Evolutionary conservation across 2,888 invertebrate genomes (phyloP).

Genomic region (Hylaea fasciaria): DNA sequence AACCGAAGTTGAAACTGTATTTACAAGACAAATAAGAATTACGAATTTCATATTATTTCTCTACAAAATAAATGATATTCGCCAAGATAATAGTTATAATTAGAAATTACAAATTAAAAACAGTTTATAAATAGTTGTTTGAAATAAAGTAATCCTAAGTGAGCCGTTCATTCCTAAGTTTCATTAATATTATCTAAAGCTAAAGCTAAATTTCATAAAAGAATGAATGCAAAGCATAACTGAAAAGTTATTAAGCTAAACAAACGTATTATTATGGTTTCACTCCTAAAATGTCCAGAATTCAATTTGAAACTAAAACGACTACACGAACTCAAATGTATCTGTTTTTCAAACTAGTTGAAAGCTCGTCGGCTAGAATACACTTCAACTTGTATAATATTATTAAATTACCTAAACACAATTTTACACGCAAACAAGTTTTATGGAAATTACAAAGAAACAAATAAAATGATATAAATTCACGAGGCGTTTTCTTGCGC

Average conservation of each 20-base stretch:
- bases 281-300: constrained; percentile 13
- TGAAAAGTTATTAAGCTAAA: background rate
- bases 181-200: too few relatives aligned
- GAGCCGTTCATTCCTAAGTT: too few relatives aligned
- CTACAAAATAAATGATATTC: too few relatives aligned
- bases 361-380: constrained; percentile 16
- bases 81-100: too few relatives aligned
- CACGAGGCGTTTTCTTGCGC: constrained; percentile 47
- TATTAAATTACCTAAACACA: constrained; percentile 9
- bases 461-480: constrained; percentile 49
- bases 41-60: too few relatives aligned
- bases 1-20: too few relatives aligned
- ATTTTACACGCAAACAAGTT: constrained; percentile 26
- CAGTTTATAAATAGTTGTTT: too few relatives aligned
- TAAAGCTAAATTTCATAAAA: background rate
- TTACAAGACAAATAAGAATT: too few relatives aligned
- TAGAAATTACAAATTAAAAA: too few relatives aligned
- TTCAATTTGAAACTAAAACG: constrained; percentile 9
- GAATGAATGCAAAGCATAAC: too few relatives aligned
- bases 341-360: constrained; percentile 16
- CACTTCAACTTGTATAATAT: constrained; percentile 18
- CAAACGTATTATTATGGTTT: constrained; percentile 9
- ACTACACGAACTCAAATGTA: constrained; percentile 12
- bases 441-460: constrained; percentile 27
- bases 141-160: too few relatives aligned